These are phyloP conservation scores for Ageneiosus marmoratus DNA, from an alignment of 2,113 vertebrate species.

Conservation along the genomic window DNA sequence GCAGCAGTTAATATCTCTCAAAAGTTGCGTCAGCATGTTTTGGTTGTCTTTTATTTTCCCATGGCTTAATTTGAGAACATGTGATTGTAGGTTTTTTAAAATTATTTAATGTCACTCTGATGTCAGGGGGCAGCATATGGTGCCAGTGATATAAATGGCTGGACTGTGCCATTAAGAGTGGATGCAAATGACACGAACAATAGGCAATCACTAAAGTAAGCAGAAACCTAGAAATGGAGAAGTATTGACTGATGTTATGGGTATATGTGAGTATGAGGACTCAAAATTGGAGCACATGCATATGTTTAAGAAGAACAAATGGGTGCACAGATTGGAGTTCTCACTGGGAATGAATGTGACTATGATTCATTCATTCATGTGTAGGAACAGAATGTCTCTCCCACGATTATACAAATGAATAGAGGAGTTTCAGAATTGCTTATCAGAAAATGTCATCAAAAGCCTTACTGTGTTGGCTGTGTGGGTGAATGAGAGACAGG, in stretches of 20 bases:
- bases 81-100: conserved; percentile 32
- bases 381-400: conserved; percentile 40
- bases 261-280: neutral
- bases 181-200: neutral
- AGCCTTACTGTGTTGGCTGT: conserved; percentile 37
- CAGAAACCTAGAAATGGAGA: neutral
- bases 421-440: conserved; percentile 50
- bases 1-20: neutral
- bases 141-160: conserved; percentile 45
- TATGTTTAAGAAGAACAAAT: conserved; percentile 10
- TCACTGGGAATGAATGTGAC: conserved; percentile 31
- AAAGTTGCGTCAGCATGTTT: conserved; percentile 62
- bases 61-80: conserved; percentile 18
- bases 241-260: neutral
- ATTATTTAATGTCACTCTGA: conserved; percentile 50
- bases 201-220: neutral
- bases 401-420: conserved; percentile 52
- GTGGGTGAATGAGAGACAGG: conserved; percentile 48
- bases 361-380: conserved; percentile 41
- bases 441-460: conserved; percentile 46
- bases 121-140: conserved; percentile 41
- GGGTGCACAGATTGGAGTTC: conserved; percentile 1
- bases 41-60: conserved; percentile 37
- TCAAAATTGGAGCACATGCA: conserved; percentile 1
- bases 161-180: conserved; percentile 15